phyloP scores from a whole-genome alignment of 2,888 invertebrate genomes.

The Incurvaria masculella region DNA sequence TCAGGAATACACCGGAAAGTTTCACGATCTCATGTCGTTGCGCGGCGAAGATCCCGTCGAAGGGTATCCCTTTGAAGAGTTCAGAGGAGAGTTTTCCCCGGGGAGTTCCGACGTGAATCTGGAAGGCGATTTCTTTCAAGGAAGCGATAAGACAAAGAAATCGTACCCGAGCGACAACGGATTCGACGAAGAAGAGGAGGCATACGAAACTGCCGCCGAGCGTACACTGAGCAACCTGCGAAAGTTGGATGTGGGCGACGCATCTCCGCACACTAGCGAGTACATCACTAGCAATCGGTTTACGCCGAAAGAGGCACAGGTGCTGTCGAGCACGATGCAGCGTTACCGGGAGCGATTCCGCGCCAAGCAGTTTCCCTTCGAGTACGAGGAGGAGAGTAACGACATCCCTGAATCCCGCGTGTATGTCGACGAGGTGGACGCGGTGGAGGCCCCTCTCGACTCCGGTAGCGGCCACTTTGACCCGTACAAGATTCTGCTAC shows the following conservation, averaged over 20 bases:
- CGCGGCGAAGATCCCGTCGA: constrained; percentile 36
- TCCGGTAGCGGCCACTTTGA: constrained; percentile 43
- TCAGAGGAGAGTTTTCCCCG: neutral
- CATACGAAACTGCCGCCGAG: constrained; percentile 43
- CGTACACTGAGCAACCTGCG: constrained; percentile 49
- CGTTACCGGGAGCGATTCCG: constrained; percentile 47
- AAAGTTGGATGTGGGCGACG: constrained; percentile 34
- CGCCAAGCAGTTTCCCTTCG: constrained; percentile 47
- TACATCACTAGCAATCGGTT: constrained; percentile 39
- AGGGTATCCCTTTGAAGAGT: constrained; percentile 27
- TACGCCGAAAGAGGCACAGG: constrained; percentile 42
- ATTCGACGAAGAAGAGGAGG: constrained; percentile 27
- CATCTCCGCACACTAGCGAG: constrained; percentile 39
- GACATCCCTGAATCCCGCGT: constrained; percentile 54
- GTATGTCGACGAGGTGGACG: constrained; percentile 53
- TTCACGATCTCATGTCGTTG: constrained; percentile 38
- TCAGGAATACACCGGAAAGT: constrained; percentile 32
- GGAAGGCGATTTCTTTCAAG: neutral
- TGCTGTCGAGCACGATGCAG: constrained; percentile 41
- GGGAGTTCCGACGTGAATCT: neutral
- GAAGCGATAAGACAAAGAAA: constrained; percentile 33
- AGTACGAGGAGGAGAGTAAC: constrained; percentile 40
- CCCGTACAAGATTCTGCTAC: constrained; percentile 18
- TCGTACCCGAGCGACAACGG: constrained; percentile 23
- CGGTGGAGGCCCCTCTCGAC: constrained; percentile 40